phyloP scores from a whole-genome alignment of 35 echinoderm and acorn worm genomes.

The Lytechinus variegatus region DNA sequence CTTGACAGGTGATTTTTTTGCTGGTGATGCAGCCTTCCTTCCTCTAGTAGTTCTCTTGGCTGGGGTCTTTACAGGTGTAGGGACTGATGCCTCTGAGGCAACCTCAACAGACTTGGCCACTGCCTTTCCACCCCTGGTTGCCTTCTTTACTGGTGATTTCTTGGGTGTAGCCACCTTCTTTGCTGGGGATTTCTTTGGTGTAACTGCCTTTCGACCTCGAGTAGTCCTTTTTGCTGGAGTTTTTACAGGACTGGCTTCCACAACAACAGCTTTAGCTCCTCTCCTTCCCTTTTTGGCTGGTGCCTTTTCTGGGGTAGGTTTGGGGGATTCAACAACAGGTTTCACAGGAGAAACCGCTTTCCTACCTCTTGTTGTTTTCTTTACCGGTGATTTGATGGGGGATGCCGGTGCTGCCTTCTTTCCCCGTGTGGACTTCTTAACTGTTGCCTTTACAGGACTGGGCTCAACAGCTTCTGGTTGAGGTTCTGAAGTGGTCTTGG shows the following conservation, averaged over 20 bases:
- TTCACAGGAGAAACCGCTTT: constrained; percentile 4
- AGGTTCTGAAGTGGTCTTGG: constrained; percentile 18
- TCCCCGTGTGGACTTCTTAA: constrained; percentile 69
- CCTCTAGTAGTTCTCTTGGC: constrained; percentile 52
- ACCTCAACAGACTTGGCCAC: constrained; percentile 10
- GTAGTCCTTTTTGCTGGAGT: constrained; percentile 44
- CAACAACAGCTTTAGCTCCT: background rate
- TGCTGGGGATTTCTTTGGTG: constrained; percentile 45
- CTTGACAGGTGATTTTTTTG: constrained; percentile 33
- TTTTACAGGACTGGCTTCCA: constrained; percentile 36
- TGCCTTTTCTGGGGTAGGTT: constrained; percentile 51
- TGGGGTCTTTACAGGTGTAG: constrained; percentile 35
- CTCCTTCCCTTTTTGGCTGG: constrained; percentile 57
- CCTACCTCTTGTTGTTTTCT: background rate
- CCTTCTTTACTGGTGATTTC: background rate
- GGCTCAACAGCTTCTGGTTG: constrained; percentile 48
- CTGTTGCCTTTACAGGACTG: constrained; percentile 58
- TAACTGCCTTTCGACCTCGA: constrained; percentile 54
- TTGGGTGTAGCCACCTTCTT: constrained; percentile 29
- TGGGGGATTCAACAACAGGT: constrained; percentile 40
- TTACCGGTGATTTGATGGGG: constrained; percentile 33
- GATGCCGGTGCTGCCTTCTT: constrained; percentile 37
- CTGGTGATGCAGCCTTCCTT: constrained; percentile 58
- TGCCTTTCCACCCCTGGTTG: constrained; percentile 43
- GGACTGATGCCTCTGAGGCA: background rate